phyloP scores from a whole-genome alignment of 2,888 invertebrate species.

The Nesidiocoris tenuis region DNA sequence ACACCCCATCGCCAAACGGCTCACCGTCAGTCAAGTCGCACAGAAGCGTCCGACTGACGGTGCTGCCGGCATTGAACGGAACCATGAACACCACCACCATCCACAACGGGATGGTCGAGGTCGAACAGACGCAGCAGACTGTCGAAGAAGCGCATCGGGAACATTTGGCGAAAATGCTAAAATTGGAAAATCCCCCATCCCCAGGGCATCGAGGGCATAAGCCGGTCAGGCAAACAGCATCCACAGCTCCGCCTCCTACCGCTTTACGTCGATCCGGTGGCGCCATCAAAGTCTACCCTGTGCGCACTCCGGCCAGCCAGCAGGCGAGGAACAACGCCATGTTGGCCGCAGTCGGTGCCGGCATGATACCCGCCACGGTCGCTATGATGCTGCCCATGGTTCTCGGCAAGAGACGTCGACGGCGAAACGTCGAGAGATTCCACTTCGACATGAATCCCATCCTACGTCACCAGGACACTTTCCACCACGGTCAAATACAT shows the following conservation, averaged over 20 bases:
- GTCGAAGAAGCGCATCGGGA: conserved; percentile 52
- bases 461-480: background rate
- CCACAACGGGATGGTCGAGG: conserved; percentile 73
- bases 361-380: conserved; percentile 78
- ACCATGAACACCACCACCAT: conserved; percentile 61
- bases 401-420: conserved; percentile 60
- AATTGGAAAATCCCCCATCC: conserved; percentile 38
- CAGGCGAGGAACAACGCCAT: conserved; percentile 63
- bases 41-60: conserved; percentile 66
- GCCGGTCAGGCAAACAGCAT: background rate
- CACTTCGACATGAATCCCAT: background rate
- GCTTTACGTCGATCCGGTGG: conserved; percentile 32
- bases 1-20: conserved; percentile 48
- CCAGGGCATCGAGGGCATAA: conserved; percentile 3
- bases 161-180: conserved; percentile 51
- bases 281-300: conserved; percentile 44
- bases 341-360: conserved; percentile 72
- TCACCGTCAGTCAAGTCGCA: conserved; percentile 55
- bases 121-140: conserved; percentile 57
- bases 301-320: conserved; percentile 21
- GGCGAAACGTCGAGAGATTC: conserved; percentile 46
- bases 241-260: background rate
- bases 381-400: conserved; percentile 78
- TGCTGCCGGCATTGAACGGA: conserved; percentile 67
- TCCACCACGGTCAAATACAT: conserved; percentile 1